Evolutionary conservation across 2,113 vertebrate genomes (phyloP), one percentile per base, ranked within the genome.

Genomic region (Percina caprodes): DNA sequence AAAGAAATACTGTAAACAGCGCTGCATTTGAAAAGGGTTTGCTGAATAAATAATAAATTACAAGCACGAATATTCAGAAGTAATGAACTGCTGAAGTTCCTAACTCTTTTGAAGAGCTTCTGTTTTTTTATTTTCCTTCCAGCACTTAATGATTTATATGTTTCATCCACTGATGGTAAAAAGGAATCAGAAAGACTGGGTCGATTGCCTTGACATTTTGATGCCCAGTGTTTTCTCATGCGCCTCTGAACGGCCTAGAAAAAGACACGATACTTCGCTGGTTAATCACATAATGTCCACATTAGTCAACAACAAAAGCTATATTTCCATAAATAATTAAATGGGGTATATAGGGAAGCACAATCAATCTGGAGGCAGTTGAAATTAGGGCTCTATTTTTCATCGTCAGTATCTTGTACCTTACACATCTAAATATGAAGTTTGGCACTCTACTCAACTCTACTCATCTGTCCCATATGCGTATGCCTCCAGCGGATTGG

Each of bases 21-120:
- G 30, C 70, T 62, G 83, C 81, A 54, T 82, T 87, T 90, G 52
- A 82, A 89, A 89, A 66, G 71, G 59, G 69, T 85, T 67, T 74
- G 74, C 81, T 84, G 68, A 75, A 90, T 92, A 83, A 89, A 91
- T 92, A 91, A 92, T 89, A 81, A 61, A 91, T 89, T 73, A 86
- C 81, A 89, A 86, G 85, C 85, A 90, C 81, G 74, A 83, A 68
- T 18, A 55, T 85, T 90, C 77, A 77, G 74, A 77, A 83, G 85
- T 89, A 85, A 90, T 83, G 83, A 87, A 77, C 60, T 55, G 62
- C 79, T 83, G 81, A 85, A 85, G 79, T 74, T 80, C 89, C 59
- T 24, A 82, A 77, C 71, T 89, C 85, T 78, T 86, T 80, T 89
- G 87, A 90, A 81, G 86, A 80, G 67, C 59, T 48, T 48, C 69